Evolutionary conservation across 2,797 vertebrate genomes (phyloP).

Genomic region (Sebastes ruberrimus): DNA sequence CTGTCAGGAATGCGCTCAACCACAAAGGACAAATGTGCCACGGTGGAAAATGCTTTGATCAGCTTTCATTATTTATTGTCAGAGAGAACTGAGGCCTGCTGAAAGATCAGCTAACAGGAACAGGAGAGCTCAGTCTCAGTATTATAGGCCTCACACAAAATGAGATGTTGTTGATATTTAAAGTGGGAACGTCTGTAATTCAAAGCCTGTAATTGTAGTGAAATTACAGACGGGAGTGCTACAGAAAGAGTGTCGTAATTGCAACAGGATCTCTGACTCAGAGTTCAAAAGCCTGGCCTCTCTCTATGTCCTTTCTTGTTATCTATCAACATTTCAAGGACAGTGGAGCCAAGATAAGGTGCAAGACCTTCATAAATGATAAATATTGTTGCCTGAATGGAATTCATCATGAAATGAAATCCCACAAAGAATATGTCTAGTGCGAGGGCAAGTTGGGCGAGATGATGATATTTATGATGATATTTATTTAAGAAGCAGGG

Average conservation of each 20-base stretch:
- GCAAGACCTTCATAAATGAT: background rate
- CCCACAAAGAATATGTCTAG: background rate
- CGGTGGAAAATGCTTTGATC: background rate
- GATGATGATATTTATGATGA: background rate
- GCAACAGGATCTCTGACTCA: background rate
- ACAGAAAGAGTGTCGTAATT: background rate
- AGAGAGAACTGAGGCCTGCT: background rate
- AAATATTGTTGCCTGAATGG: background rate
- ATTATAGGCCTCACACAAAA: background rate
- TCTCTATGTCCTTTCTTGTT: background rate
- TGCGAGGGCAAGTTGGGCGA: too few species aligned
- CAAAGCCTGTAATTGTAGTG: background rate
- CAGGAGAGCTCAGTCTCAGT: background rate
- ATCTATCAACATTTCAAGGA: conserved; percentile 35
- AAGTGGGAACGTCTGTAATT: background rate
- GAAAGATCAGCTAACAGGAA: background rate
- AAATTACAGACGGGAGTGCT: background rate
- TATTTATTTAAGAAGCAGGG: background rate
- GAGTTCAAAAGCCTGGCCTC: conserved; percentile 10
- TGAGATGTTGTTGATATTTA: background rate
- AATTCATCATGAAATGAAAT: background rate
- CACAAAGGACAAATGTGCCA: background rate
- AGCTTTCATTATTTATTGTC: background rate
- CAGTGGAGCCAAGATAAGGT: background rate
- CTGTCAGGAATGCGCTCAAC: background rate